phyloP scores from a whole-genome alignment of 2,888 invertebrate genomes.

The Acanthosepion pharaonis region DNA sequence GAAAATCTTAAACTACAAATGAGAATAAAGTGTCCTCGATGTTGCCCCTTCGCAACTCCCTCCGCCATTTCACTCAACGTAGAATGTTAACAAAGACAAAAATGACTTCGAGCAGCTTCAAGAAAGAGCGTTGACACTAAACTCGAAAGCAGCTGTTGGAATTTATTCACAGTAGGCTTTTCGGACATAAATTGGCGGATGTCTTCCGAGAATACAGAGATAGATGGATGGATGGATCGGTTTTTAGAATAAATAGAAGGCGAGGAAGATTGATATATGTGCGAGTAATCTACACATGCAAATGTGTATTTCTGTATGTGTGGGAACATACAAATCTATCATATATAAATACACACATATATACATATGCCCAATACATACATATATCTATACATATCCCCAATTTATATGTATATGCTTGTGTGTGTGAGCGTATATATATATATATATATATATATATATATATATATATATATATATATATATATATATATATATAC shows the following conservation, averaged over 20 bases:
- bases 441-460: too few relatives aligned
- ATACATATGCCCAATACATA: too few relatives aligned
- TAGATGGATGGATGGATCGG: not conserved
- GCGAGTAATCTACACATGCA: too few relatives aligned
- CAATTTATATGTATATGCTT: too few relatives aligned
- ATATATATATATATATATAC: too few relatives aligned
- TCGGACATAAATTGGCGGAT: not conserved
- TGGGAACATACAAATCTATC: too few relatives aligned
- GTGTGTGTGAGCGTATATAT: too few relatives aligned
- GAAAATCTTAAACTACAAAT: not conserved
- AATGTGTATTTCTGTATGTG: too few relatives aligned
- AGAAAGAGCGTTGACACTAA: not conserved
- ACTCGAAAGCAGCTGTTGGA: not conserved
- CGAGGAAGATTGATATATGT: not conserved
- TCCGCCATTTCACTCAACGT: not conserved
- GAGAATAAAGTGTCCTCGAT: not conserved
- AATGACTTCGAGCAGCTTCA: not conserved
- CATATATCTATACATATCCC: too few relatives aligned
- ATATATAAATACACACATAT: too few relatives aligned
- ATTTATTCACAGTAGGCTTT: not conserved
- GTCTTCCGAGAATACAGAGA: not conserved
- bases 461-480: too few relatives aligned
- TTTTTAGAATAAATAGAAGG: not conserved
- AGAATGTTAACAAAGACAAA: slow-evolving; percentile 16
- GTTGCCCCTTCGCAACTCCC: not conserved